Evolutionary conservation across 2,888 invertebrate species (phyloP).

Genomic region (Conchocele bisecta): DNA sequence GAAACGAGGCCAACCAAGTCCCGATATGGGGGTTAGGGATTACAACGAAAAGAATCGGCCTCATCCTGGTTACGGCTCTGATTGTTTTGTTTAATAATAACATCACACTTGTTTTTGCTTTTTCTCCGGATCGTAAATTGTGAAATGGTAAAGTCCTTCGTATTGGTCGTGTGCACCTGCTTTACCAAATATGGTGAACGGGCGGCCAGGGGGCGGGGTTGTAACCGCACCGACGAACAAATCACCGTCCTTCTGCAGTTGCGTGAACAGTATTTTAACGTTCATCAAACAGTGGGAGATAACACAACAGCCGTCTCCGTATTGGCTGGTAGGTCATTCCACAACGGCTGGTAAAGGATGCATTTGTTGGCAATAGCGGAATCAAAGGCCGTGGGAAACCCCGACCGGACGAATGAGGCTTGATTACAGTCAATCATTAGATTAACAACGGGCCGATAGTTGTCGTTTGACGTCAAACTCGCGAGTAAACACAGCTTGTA

Average conservation of each 20-base stretch:
- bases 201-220: slow-evolving; percentile 52
- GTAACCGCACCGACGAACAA: slow-evolving; percentile 51
- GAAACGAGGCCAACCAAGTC: too few species aligned
- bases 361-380: slow-evolving; percentile 49
- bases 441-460: slow-evolving; percentile 53
- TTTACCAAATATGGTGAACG: slow-evolving; percentile 55
- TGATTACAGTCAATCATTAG: slow-evolving; percentile 51
- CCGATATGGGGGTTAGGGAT: too few species aligned
- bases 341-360: slow-evolving; percentile 51
- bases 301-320: slow-evolving; percentile 43
- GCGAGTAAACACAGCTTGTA: slow-evolving; percentile 59
- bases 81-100: too few species aligned
- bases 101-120: too few species aligned
- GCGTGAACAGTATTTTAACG: slow-evolving; percentile 36
- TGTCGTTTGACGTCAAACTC: slow-evolving; percentile 46
- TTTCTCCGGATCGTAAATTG: too few species aligned
- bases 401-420: slow-evolving; percentile 50
- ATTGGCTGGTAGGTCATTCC: slow-evolving; percentile 56
- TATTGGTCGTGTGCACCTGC: slow-evolving; percentile 24
- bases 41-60: too few species aligned
- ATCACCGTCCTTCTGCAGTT: slow-evolving; percentile 33
- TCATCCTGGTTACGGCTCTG: too few species aligned
- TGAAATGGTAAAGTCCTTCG: slow-evolving; percentile 51
- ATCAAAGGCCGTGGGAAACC: slow-evolving; percentile 57
- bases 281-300: slow-evolving; percentile 35